Conservation (phyloP, 2,888 invertebrate genomes). For the Trichacis sp. region DNA sequence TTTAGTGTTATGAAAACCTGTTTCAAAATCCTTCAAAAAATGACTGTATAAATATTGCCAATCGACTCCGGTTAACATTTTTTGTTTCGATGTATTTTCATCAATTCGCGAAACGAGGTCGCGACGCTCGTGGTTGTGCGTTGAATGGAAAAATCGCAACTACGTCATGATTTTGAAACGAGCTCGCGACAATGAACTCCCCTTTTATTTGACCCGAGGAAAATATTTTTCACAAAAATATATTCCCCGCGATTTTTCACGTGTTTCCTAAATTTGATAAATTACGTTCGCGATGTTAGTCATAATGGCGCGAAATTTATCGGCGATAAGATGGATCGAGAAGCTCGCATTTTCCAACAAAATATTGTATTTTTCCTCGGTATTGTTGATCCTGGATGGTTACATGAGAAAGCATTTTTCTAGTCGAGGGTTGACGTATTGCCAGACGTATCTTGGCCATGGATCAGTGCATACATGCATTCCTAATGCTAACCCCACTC, state of each 20-base stretch:
- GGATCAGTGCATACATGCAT: slow-evolving; percentile 63
- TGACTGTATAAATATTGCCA: too few species aligned
- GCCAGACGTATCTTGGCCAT: slow-evolving; percentile 58
- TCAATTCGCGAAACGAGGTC: background rate
- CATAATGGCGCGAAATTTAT: background rate
- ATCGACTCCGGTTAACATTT: background rate
- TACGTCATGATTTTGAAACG: background rate
- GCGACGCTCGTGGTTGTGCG: background rate
- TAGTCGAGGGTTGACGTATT: slow-evolving; percentile 56
- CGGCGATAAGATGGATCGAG: background rate
- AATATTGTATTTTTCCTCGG: slow-evolving; percentile 10
- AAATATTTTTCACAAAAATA: background rate
- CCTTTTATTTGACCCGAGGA: background rate
- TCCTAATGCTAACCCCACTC: slow-evolving; percentile 53
- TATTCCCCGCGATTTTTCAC: background rate
- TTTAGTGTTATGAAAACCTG: too few species aligned
- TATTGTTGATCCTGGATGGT: slow-evolving; percentile 17
- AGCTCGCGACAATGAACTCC: background rate
- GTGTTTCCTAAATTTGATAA: background rate
- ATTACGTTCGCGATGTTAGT: background rate
- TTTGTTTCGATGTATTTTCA: background rate
- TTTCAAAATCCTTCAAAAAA: too few species aligned
- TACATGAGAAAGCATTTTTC: slow-evolving; percentile 52
- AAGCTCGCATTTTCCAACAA: background rate
- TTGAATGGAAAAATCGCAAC: background rate